Base-by-base conservation (phyloP, 1,140 invertebrate genomes). In the Drosophila trapezifrons region DNA sequence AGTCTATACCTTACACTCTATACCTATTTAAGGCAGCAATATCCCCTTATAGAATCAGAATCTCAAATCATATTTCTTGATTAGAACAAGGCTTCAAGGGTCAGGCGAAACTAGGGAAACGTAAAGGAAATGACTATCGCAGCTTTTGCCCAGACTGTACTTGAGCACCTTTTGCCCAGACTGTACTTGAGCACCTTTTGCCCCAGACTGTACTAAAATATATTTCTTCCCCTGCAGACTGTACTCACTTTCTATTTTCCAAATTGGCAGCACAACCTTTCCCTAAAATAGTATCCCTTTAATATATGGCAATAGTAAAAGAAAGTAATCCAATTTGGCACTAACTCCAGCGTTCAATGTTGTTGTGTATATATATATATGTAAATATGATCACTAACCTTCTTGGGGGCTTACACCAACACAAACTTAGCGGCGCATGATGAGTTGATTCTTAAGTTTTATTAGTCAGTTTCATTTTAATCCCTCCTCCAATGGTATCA, bases 381-480 rank as follows among this genome's bases (percentile, higher is more conserved):
- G 42, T 78, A 42, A 35, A 67, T 67, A 52, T 15, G 27, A 69
- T 47, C 52, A 79, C 76, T 78, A 78, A 78, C 56, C 49, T 57
- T 45, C 6, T 4, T 27, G 57, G 76, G 47, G 37, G 18, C 64
- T 71, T 57, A 71, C 69, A 72, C 42, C n/a, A 71, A 56, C n/a
- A 22, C 65, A 46, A 45, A 42, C 3, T 45, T 55, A 43, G 43
- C 40, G 54, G 59, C 58, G 59, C 58, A 67, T 67, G 45, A 52
- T 58, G 10, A 56, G 51, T 45, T 75, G 15, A 35, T 35, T 40
- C 12, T 56, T 37, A 49, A 37, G 55, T 64, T 55, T 43, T 32
- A 58, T 43, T 59, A 9, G 17, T 57, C n/a, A 37, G 37, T 47
- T 71, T 69, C 8, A 35, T 47, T 47, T 25, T 40, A 13, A 69